Base-by-base conservation (phyloP, 1,140 invertebrate species). In the Cardiocondyla obscurior region DNA sequence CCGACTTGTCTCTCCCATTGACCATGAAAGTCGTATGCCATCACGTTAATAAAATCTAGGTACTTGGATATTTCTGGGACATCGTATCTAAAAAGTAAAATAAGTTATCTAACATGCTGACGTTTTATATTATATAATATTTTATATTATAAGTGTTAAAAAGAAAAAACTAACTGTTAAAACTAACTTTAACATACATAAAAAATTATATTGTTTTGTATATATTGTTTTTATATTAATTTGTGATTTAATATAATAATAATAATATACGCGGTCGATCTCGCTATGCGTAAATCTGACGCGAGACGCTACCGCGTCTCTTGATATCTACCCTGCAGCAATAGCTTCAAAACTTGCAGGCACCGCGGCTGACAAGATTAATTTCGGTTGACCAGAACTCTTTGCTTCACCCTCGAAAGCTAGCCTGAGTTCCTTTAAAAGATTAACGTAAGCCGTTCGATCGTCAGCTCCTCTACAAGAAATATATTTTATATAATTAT, bases 21-120 rank as follows among this genome's bases (percentile, higher is more conserved):
- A 0, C 98, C 98, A 90, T 98, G 98, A 95, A 98, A 98, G 91
- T 99, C 98, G 88, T 98, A 99, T 1, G 98, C 98, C 98, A 99
- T 98, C 4, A 99, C 96, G 91, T 98, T 99, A 89, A 99, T 98
- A 90, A 97, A 98, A 94, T 99, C 98, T 86, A 99, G 94, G 89
- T 98, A 98, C 94, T 99, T 98, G 39, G 98, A 97, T 74, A 99
- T 98, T 94, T 99, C 98, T 0, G 97, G 97, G 6, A 99, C 98
- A 89, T 99, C 98, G 89, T 98, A 98, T n/a, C 95, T 96, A 84
- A 53, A 89, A 85, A 30, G 53, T 16, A 65, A 19, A n/a, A n/a
- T n/a, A n/a, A 46, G 28, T 58, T 3, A 3, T 77, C 4, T 57
- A 10, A 60, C 25, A 60, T 33, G 4, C 12, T 33, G 19, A 44